Evolutionary conservation across 1,140 invertebrate genomes (phyloP).

Genomic region (Heliothis subflexa): DNA sequence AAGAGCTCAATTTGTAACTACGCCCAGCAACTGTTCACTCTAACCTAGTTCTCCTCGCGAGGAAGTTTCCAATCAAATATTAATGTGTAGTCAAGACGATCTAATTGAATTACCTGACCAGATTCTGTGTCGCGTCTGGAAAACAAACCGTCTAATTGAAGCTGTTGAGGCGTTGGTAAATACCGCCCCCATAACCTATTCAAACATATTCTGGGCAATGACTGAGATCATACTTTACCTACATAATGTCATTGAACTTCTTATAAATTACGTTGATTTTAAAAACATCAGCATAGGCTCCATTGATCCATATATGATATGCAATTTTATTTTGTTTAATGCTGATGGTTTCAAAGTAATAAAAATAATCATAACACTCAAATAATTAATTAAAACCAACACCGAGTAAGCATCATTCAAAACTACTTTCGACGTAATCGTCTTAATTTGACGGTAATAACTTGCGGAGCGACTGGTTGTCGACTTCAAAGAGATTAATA

Average conservation of each 20-base stretch:
- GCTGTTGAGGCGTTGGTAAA: constrained; percentile 12
- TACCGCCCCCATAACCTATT: background rate
- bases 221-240: background rate
- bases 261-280: no score
- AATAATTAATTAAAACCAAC: background rate
- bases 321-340: no score
- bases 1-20: constrained; percentile 49
- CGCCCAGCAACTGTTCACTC: constrained; percentile 32
- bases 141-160: constrained; percentile 38
- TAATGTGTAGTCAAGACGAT: constrained; percentile 51
- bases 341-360: no score
- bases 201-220: background rate
- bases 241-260: no score
- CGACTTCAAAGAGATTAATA: constrained; percentile 3
- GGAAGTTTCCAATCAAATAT: constrained; percentile 55
- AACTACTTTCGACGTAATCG: constrained; percentile 1
- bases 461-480: background rate
- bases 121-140: constrained; percentile 48
- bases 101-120: constrained; percentile 52
- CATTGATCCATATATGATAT: no score
- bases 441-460: constrained; percentile 3
- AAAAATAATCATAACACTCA: no score
- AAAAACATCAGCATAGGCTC: no score
- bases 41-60: constrained; percentile 42
- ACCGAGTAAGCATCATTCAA: background rate